Evolutionary conservation across 2,797 vertebrate genomes (phyloP).

Genomic region (Chiloscyllium punctatum): DNA sequence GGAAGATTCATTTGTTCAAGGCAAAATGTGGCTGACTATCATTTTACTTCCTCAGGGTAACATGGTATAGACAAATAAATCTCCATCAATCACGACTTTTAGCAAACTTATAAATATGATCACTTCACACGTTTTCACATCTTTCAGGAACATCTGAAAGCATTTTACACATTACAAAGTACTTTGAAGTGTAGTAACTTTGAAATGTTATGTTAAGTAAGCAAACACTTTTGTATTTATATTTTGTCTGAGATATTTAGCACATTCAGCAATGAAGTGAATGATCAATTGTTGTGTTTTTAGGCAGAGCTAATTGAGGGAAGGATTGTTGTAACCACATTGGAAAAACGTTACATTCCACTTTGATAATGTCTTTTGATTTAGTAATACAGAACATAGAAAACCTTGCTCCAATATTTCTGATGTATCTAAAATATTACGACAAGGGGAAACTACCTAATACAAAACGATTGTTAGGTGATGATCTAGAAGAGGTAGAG

Average conservation of each 20-base stretch:
- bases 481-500: background rate
- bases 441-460: background rate
- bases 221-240: background rate
- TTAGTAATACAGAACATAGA: background rate
- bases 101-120: background rate
- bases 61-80: background rate
- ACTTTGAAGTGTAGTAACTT: background rate
- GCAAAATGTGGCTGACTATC: background rate
- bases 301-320: background rate
- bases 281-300: background rate
- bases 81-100: background rate
- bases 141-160: background rate
- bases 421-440: background rate
- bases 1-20: background rate
- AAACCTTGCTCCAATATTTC: background rate
- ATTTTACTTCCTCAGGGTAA: background rate
- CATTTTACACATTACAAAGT: background rate
- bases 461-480: background rate
- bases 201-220: background rate
- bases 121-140: background rate
- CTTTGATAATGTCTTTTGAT: background rate
- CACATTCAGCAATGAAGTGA: background rate
- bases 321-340: background rate
- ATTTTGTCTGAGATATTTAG: background rate
- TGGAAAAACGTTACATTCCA: background rate